A percentile compares a stretch with the other conserved stretches of the same genome.
These are phyloP conservation scores for Panulirus ornatus DNA, from an alignment of 1,140 invertebrate genomes.

Conservation along the genomic window DNA sequence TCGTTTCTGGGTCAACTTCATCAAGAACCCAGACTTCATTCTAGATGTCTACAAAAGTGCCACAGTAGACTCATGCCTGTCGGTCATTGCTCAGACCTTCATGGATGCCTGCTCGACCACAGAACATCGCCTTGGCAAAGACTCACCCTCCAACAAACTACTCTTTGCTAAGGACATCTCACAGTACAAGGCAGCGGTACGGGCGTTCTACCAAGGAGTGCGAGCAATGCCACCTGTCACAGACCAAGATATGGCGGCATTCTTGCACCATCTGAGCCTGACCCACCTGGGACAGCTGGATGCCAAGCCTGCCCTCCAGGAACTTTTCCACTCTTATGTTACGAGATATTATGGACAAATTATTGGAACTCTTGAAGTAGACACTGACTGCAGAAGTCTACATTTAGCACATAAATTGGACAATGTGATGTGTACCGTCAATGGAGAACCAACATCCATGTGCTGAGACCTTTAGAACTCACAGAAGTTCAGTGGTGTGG, in stretches of 20 bases:
- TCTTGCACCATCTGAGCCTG: constrained; percentile 93
- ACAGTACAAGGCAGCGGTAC: constrained; percentile 82
- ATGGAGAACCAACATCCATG: constrained; percentile 75
- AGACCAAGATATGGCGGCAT: constrained; percentile 94
- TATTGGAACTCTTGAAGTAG: constrained; percentile 85
- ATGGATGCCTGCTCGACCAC: constrained; percentile 86
- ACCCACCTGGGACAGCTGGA: constrained; percentile 93
- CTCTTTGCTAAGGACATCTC: constrained; percentile 96
- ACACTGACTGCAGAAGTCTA: constrained; percentile 72
- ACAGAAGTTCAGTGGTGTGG: background rate
- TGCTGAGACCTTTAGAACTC: constrained; percentile 61
- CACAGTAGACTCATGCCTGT: constrained; percentile 94
- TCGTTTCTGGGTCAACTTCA: constrained; percentile 97
- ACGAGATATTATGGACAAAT: constrained; percentile 95
- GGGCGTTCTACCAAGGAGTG: constrained; percentile 91
- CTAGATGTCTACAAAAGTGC: constrained; percentile 96
- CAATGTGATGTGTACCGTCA: constrained; percentile 74
- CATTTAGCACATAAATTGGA: constrained; percentile 75
- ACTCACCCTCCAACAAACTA: constrained; percentile 96
- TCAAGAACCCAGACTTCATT: constrained; percentile 97
- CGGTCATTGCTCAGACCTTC: constrained; percentile 96
- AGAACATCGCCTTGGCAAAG: constrained; percentile 82
- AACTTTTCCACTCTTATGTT: constrained; percentile 95
- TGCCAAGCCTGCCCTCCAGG: constrained; percentile 92
- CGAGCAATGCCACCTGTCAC: constrained; percentile 91